Evolutionary conservation across 2,113 vertebrate genomes (phyloP).

Genomic region (Lepisosteus oculatus): DNA sequence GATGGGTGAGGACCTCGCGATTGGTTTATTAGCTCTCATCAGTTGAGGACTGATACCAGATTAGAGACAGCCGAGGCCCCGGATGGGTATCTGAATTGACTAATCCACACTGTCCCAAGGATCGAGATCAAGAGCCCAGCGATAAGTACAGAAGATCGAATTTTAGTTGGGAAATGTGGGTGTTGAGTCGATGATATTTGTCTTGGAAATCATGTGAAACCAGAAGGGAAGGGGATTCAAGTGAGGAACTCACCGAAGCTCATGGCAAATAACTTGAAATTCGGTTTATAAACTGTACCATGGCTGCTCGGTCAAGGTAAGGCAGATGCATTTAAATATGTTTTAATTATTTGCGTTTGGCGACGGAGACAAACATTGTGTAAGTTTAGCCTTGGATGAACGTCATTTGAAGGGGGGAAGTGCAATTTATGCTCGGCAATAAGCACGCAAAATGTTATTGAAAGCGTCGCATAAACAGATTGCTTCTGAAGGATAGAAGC

Average conservation of each 20-base stretch:
- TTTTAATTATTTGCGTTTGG: too few relatives aligned
- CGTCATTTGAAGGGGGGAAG: too few relatives aligned
- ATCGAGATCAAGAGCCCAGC: conserved; percentile 33
- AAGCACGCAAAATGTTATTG: too few relatives aligned
- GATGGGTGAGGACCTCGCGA: background rate
- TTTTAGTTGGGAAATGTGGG: conserved; percentile 28
- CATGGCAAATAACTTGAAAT: conserved; percentile 53
- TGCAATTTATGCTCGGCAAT: too few relatives aligned
- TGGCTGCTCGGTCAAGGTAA: conserved; percentile 69
- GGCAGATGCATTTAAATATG: conserved; percentile 7
- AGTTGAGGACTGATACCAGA: background rate
- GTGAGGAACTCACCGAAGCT: conserved; percentile 40
- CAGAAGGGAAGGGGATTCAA: conserved; percentile 13
- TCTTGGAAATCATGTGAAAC: conserved; percentile 49
- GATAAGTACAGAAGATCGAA: conserved; percentile 37
- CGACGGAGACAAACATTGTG: too few relatives aligned
- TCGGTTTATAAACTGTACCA: conserved; percentile 49
- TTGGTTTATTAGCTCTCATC: background rate
- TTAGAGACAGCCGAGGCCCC: conserved; percentile 32
- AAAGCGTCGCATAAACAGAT: too few relatives aligned
- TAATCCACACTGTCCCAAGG: conserved; percentile 39
- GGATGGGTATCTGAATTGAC: conserved; percentile 40
- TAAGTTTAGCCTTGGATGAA: too few relatives aligned
- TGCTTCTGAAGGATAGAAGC: conserved; percentile 44
- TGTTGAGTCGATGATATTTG: conserved; percentile 10